Evolutionary conservation across 2,113 vertebrate genomes (phyloP).

Genomic region (Alaudala cheleensis): DNA sequence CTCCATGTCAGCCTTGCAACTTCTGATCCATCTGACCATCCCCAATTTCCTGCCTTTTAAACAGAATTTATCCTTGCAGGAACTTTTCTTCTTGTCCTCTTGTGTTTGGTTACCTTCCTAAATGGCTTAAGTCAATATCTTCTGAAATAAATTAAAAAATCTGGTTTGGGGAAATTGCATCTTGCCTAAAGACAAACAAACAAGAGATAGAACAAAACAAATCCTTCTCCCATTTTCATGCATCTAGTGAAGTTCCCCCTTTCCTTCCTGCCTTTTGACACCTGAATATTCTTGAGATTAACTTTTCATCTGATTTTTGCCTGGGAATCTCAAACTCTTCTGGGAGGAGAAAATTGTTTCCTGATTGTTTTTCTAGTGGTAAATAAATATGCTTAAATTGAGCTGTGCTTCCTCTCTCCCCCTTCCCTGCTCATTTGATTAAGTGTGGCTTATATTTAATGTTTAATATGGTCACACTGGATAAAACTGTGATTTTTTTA

Average conservation of each 20-base stretch:
- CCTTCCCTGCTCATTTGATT: conserved; percentile 11
- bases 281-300: background rate
- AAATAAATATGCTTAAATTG: conserved; percentile 26
- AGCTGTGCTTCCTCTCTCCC: conserved; percentile 24
- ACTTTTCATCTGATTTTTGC: conserved; percentile 6
- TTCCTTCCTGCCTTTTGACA: conserved; percentile 8
- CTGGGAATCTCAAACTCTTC: conserved; percentile 8
- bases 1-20: background rate
- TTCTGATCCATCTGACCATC: background rate
- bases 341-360: conserved; percentile 29
- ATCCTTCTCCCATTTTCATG: background rate
- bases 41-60: background rate
- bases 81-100: background rate
- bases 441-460: conserved; percentile 4
- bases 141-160: background rate
- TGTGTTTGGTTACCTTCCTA: background rate
- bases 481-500: background rate
- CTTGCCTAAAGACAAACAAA: background rate
- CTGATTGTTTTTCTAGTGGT: background rate
- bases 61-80: background rate
- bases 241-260: background rate
- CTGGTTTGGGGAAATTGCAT: background rate
- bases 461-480: background rate
- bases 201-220: background rate
- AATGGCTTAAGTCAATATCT: background rate